Evolutionary conservation across 2,113 vertebrate genomes (phyloP), one percentile per base, ranked within the genome.

Genomic region (Neogobius melanostomus): DNA sequence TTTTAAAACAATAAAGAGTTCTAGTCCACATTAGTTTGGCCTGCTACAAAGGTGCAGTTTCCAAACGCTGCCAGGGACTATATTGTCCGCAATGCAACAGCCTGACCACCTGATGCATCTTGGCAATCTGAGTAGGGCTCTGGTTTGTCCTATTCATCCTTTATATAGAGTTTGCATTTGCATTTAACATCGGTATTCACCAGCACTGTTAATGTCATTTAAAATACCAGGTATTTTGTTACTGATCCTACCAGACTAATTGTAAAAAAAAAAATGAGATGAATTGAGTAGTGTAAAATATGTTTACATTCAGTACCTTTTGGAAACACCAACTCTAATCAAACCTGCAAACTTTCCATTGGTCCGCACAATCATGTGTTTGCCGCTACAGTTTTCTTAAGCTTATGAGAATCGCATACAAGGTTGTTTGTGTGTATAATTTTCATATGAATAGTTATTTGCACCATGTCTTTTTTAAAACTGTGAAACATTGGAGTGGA

Each of bases 401-500:
- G 76, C 75, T 71, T 61, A 75, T 66, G 81, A 47, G 11, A 69
- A 71, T 36, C 28, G 28, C 28, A 36, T 71, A 68, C 17, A 66
- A 42, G 61, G 60, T 63, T 63, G 46, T 56, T 68, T 65, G 79
- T 67, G 64, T 79, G 78, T 36, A 70, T 71, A 45, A 77, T 71
- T 36, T 51, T 71, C 12, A 69, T 82, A 72, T 73, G 51, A 72
- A 66, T 82, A 50, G 72, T 79, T 81, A 21, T 87, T 89, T 90
- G 85, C 85, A 87, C 80, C 87, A 68, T 61, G 36, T 60, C 57
- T 86, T 72, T 79, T 88, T 85, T 75, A 83, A 84, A 84, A 92
- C 91, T 92, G 92, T 93, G 92, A 93, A 90, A 87, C 82, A 68
- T 84, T 72, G 86, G 69, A 80, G 85, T 74, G 85, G 70, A 80